A percentile compares a stretch with the other conserved stretches of the same genome.
Evolutionary conservation across 2,888 invertebrate species (phyloP).

Genomic region (Epirrhoe tristata): DNA sequence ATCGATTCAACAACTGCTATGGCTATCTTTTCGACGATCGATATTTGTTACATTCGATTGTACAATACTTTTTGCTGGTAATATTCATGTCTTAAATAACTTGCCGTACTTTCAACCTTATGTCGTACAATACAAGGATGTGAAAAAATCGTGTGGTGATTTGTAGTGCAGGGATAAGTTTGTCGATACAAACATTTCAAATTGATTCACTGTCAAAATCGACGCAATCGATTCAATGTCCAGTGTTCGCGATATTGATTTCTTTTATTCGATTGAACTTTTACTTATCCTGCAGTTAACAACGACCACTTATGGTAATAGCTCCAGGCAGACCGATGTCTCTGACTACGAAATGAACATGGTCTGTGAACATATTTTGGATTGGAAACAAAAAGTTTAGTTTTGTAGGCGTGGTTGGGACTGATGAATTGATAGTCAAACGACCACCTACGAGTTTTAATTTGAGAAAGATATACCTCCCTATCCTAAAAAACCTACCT

Average conservation of each 20-base stretch:
- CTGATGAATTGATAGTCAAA: constrained; percentile 23
- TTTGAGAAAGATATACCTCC: not conserved
- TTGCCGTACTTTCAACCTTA: constrained; percentile 31
- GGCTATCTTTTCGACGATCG: constrained; percentile 78
- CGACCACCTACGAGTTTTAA: constrained; percentile 23
- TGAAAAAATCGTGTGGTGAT: constrained; percentile 20
- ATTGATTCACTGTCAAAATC: constrained; percentile 80
- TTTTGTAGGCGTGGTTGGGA: constrained; percentile 28
- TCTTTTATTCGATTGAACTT: constrained; percentile 70
- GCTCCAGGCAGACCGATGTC: constrained; percentile 36
- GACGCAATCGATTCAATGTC: constrained; percentile 75
- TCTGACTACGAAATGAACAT: constrained; percentile 30
- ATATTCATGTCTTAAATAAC: constrained; percentile 41
- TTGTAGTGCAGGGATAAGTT: constrained; percentile 32
- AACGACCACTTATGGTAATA: constrained; percentile 60
- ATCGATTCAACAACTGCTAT: constrained; percentile 78
- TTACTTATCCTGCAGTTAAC: constrained; percentile 59
- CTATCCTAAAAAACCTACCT: not conserved
- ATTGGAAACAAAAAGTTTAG: constrained; percentile 30
- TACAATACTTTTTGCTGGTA: constrained; percentile 61
- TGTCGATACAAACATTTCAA: constrained; percentile 63
- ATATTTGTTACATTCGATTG: constrained; percentile 78
- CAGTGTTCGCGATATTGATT: constrained; percentile 73
- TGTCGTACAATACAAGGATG: constrained; percentile 15
- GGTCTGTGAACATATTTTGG: constrained; percentile 21